phyloP scores from a whole-genome alignment of 1,140 invertebrate genomes.

The Atta cephalotes region DNA sequence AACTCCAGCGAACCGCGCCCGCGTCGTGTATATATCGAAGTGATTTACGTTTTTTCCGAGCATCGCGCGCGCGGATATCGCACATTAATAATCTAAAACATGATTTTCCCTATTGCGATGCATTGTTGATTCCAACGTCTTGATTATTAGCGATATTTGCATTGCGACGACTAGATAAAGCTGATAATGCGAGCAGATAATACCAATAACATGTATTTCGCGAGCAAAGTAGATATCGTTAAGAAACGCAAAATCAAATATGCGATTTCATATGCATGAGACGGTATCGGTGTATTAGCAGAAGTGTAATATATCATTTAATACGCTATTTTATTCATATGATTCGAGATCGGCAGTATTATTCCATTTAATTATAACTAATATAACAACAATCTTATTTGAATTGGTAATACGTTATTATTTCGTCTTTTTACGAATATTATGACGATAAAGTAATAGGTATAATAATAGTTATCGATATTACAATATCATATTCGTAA shows the following conservation, averaged over 20 bases:
- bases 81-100: background rate
- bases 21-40: background rate
- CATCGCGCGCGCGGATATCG: background rate
- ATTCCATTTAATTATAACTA: background rate
- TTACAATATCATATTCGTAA: background rate
- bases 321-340: no score
- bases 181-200: background rate
- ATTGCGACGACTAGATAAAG: slow-evolving; percentile 6
- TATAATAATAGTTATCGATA: background rate
- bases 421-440: background rate
- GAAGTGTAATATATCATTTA: no score
- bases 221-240: background rate
- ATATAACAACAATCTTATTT: background rate
- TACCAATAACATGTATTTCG: background rate
- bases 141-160: slow-evolving; percentile 30
- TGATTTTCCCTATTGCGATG: slow-evolving; percentile 20
- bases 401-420: background rate
- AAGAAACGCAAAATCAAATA: background rate
- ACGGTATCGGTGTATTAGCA: background rate
- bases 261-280: slow-evolving; percentile 15
- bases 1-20: slow-evolving; percentile 26
- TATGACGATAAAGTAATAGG: background rate
- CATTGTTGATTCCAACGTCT: background rate
- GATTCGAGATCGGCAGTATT: background rate
- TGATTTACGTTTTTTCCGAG: slow-evolving; percentile 31